These are phyloP conservation scores for Octodon degus DNA, from an alignment of 2,113 vertebrate species.

Conservation along the genomic window DNA sequence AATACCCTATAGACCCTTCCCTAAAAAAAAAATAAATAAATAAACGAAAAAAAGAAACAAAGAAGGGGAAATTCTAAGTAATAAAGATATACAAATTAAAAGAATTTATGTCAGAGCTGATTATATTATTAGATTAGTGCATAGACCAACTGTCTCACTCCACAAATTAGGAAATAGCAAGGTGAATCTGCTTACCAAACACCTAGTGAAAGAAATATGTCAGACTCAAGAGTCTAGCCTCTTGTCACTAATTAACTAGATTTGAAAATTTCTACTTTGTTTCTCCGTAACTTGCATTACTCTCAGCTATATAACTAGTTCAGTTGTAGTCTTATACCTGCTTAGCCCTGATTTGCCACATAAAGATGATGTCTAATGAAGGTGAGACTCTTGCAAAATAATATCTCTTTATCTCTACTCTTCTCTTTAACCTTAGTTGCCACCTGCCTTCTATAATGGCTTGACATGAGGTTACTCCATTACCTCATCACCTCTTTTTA, in stretches of 20 bases:
- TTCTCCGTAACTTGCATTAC: background rate
- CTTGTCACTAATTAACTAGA: background rate
- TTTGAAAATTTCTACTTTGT: background rate
- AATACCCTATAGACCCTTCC: too few relatives aligned
- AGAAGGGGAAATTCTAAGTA: background rate
- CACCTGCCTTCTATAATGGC: background rate
- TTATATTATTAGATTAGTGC: background rate
- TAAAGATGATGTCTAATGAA: conserved; percentile 12
- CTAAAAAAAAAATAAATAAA: too few relatives aligned
- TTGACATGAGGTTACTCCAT: background rate
- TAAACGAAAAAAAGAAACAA: background rate
- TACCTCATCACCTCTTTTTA: conserved; percentile 35
- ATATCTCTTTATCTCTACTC: background rate
- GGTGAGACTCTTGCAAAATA: conserved; percentile 28
- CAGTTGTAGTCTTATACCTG: background rate
- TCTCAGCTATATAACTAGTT: conserved; percentile 7
- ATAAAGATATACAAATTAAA: background rate
- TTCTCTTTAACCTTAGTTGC: background rate
- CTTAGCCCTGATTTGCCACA: background rate
- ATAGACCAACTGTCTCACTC: background rate
- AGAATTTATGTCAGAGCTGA: background rate
- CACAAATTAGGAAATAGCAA: background rate
- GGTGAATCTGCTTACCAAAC: background rate
- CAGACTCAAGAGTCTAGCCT: background rate
- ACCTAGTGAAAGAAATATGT: background rate